These are phyloP conservation scores for Ephialtes manifestator DNA, from an alignment of 2,888 invertebrate genomes.

Conservation along the genomic window DNA sequence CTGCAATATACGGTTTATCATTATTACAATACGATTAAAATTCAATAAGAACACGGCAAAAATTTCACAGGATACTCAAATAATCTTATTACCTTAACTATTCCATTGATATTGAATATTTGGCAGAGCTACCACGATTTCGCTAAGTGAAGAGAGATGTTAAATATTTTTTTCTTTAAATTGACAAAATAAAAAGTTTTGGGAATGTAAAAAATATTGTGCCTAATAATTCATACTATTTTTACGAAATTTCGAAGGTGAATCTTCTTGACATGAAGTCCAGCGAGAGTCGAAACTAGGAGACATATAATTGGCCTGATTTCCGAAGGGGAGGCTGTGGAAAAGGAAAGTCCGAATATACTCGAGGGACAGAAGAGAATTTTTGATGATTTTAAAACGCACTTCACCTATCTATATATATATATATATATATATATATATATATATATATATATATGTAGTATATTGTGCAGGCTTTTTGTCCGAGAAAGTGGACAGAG, in stretches of 20 bases:
- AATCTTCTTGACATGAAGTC: constrained; percentile 61
- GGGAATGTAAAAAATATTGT: no score
- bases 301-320: constrained; percentile 80
- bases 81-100: no score
- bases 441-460: not conserved
- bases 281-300: constrained; percentile 71
- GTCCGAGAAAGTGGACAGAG: constrained; percentile 62
- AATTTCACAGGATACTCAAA: no score
- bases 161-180: no score
- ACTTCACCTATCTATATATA: constrained; percentile 23
- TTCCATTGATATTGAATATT: no score
- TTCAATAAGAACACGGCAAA: not conserved
- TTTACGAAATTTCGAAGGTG: constrained; percentile 43
- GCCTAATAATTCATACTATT: not conserved
- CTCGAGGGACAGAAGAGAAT: constrained; percentile 48
- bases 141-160: no score
- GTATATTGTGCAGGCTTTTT: constrained; percentile 51
- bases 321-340: constrained; percentile 72
- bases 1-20: not conserved
- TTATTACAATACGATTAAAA: not conserved
- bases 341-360: constrained; percentile 15
- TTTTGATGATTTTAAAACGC: constrained; percentile 75
- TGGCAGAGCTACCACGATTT: no score
- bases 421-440: no score
- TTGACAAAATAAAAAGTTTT: no score